Conservation (phyloP, 2,113 vertebrate species). For the Psittacula cyanocephala region DNA sequence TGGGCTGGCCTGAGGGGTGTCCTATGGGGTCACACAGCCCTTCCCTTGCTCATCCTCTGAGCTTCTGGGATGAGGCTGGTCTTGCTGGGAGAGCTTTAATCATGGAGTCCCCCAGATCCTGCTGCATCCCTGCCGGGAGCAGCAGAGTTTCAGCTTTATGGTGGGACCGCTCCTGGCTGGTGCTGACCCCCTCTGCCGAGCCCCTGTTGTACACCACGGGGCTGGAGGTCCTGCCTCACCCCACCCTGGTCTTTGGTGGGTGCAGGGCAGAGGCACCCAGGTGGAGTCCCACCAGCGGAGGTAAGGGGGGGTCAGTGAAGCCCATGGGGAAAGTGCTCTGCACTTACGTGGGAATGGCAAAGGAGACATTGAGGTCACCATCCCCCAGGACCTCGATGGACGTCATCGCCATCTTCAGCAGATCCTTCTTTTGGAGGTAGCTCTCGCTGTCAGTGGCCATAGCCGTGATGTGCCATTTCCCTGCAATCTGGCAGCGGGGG, state of each 20-base stretch:
- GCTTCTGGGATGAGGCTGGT: neutral
- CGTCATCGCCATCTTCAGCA: conserved; percentile 13
- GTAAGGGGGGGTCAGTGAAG: neutral
- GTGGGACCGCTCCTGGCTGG: neutral
- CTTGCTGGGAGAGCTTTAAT: neutral
- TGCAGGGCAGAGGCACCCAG: neutral
- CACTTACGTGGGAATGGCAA: conserved; percentile 36
- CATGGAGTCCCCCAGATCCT: accelerated
- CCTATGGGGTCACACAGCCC: accelerated
- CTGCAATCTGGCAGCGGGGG: neutral
- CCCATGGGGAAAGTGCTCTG: neutral
- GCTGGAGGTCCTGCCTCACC: neutral
- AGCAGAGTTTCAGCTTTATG: neutral
- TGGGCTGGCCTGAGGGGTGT: neutral
- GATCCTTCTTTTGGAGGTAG: neutral
- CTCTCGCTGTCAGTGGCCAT: neutral
- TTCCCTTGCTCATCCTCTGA: neutral
- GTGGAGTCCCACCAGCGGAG: neutral
- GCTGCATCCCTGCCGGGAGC: neutral
- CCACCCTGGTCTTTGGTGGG: neutral
- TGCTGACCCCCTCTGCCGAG: neutral
- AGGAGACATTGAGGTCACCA: neutral
- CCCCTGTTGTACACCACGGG: accelerated
- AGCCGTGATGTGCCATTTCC: conserved; percentile 33
- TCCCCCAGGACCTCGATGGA: neutral